Base-by-base conservation (phyloP, 2,113 vertebrate genomes). In the Poecilia latipinna region DNA sequence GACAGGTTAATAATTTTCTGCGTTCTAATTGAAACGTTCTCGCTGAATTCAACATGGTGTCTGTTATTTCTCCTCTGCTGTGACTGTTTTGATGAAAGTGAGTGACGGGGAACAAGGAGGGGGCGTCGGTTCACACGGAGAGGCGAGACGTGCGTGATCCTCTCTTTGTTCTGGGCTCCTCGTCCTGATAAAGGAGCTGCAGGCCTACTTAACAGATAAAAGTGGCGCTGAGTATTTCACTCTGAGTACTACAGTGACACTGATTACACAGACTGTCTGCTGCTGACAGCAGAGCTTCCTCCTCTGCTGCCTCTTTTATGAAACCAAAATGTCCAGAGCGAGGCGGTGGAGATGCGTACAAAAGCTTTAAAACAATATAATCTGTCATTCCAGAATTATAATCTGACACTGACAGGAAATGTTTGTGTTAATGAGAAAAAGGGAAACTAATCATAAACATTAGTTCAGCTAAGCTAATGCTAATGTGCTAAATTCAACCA, bases 11-110 rank as follows among this genome's bases (percentile, higher is more conserved):
- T 86, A 78, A 67, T 69, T 80, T 70, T 12, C 62, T 13, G 28
- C 60, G n/a, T 68, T 82, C 74, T 88, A 88, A 86, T 74, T 76
- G 84, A 86, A 82, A 65, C 8, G 67, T 72, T 70, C 35, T 65
- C 63, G 69, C 77, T 74, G 26, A 65, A 79, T 68, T 70, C 62
- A 51, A 60, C 26, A 73, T 22, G 70, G 68, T 4, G 42, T 19
- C 75, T 42, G 31, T 15, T 48, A n/a, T 57, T 63, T 57, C 42
- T 76, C 63, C 28, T 76, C 31, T 54, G 63, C 70, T 62, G 78
- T 35, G 72, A 71, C 75, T 70, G 32, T 48, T 42, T 17, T 48
- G 32, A 77, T 77, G 77, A 82, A 82, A 31, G 42, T 63, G 80
- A 74, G 75, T 64, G 84, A 90, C 77, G 76, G 69, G 42, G 61